phyloP scores from a whole-genome alignment of 1,140 invertebrate genomes.

The Galleria mellonella region DNA sequence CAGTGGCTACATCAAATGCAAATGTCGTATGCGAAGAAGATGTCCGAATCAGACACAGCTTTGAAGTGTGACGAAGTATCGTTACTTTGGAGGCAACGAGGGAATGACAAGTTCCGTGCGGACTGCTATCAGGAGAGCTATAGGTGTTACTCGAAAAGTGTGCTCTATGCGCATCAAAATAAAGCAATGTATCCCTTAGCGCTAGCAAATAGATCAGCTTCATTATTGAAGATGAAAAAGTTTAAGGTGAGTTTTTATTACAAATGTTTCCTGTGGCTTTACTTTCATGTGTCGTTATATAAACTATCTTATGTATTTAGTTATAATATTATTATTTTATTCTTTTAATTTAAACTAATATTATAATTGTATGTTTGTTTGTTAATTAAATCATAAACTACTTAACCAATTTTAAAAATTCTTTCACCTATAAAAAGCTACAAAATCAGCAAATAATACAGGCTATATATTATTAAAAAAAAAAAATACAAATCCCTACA shows the following conservation, averaged over 20 bases:
- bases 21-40: constrained; percentile 33
- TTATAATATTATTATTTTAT: too few species aligned
- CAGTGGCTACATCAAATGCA: constrained; percentile 58
- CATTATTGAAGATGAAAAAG: constrained; percentile 40
- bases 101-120: constrained; percentile 49
- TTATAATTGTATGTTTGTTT: too few species aligned
- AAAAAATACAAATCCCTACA: too few species aligned
- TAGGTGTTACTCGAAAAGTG: constrained; percentile 49
- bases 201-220: constrained; percentile 56
- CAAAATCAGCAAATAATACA: too few species aligned
- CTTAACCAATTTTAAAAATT: too few species aligned
- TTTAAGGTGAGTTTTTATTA: constrained; percentile 33
- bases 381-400: too few species aligned
- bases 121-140: constrained; percentile 44
- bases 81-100: constrained; percentile 42
- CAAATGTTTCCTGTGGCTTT: neutral
- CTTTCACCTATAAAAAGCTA: too few species aligned
- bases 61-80: constrained; percentile 50
- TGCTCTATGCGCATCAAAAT: constrained; percentile 42
- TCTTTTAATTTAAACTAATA: too few species aligned
- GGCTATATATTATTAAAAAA: too few species aligned
- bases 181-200: constrained; percentile 48
- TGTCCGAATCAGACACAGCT: constrained; percentile 38
- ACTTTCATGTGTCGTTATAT: too few species aligned
- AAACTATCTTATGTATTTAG: too few species aligned